These are phyloP conservation scores for Dryomyza anilis DNA, from an alignment of 2,888 invertebrate species.

Conservation along the genomic window DNA sequence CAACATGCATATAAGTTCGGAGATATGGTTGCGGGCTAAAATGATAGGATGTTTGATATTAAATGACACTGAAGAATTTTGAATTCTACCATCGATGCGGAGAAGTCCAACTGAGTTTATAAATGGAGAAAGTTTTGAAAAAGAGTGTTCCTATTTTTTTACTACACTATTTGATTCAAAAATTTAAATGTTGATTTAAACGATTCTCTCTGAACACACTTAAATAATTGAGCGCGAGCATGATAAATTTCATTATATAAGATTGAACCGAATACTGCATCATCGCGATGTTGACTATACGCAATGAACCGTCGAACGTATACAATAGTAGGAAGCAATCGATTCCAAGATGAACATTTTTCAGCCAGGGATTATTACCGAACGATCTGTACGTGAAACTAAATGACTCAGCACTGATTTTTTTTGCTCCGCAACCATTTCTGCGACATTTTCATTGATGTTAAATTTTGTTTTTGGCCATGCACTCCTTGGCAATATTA, in stretches of 20 bases:
- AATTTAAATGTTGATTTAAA: background rate
- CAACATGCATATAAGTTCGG: conserved; percentile 25
- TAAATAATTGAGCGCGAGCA: background rate
- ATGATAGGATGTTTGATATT: no score
- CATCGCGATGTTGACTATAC: background rate
- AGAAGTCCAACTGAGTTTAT: conserved; percentile 20
- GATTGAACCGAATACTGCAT: background rate
- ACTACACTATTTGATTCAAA: background rate
- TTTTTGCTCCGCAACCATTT: background rate
- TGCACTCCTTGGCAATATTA: background rate
- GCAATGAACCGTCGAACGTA: conserved; percentile 25
- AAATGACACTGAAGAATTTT: conserved; percentile 30
- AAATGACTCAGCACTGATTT: background rate
- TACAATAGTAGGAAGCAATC: conserved; percentile 17
- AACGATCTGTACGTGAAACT: background rate
- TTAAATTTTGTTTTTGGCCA: conserved; percentile 19
- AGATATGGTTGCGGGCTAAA: conserved; percentile 16
- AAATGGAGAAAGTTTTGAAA: conserved; percentile 25
- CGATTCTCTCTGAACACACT: conserved; percentile 8
- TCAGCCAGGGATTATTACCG: conserved; percentile 1
- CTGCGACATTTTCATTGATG: background rate
- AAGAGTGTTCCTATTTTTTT: background rate
- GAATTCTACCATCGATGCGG: conserved; percentile 25
- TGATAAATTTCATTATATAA: background rate
- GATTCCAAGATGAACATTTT: conserved; percentile 16